phyloP scores from a whole-genome alignment of 2,113 vertebrate genomes.

The Zosterops borbonicus region DNA sequence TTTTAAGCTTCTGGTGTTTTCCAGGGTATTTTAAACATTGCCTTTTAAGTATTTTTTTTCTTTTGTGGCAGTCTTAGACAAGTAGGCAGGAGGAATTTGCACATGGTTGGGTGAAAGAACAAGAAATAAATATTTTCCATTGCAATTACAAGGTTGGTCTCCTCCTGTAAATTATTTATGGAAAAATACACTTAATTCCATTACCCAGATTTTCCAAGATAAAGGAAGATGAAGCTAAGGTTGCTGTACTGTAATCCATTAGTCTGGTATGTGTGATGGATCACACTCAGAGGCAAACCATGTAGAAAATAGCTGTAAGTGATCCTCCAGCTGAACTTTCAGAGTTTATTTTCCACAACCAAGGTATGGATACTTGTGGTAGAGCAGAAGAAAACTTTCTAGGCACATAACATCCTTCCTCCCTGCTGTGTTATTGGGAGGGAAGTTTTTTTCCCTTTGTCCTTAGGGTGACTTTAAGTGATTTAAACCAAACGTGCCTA shows the following conservation, averaged over 20 bases:
- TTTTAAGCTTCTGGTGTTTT: slow-evolving; percentile 21
- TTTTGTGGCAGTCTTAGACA: background rate
- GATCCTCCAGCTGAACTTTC: background rate
- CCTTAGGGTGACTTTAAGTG: background rate
- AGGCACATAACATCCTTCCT: background rate
- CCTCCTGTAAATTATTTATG: slow-evolving; percentile 46
- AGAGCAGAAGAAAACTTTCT: background rate
- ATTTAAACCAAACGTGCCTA: background rate
- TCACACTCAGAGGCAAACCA: background rate
- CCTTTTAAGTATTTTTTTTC: slow-evolving; percentile 27
- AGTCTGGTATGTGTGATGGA: slow-evolving; percentile 43
- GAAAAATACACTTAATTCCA: slow-evolving; percentile 23
- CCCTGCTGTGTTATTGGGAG: background rate
- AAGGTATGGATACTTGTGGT: background rate
- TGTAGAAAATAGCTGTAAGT: slow-evolving; percentile 17
- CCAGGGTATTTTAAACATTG: slow-evolving; percentile 16
- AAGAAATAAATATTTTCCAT: slow-evolving; percentile 43
- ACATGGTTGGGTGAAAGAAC: background rate
- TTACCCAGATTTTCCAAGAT: slow-evolving; percentile 50
- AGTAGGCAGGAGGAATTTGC: slow-evolving; percentile 28
- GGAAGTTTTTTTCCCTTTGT: background rate
- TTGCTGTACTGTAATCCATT: background rate
- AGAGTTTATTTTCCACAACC: background rate
- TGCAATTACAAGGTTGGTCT: slow-evolving; percentile 17
- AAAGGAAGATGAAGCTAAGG: slow-evolving; percentile 10